Evolutionary conservation across 2,113 vertebrate genomes (phyloP).

Genomic region (Tursiops truncatus): DNA sequence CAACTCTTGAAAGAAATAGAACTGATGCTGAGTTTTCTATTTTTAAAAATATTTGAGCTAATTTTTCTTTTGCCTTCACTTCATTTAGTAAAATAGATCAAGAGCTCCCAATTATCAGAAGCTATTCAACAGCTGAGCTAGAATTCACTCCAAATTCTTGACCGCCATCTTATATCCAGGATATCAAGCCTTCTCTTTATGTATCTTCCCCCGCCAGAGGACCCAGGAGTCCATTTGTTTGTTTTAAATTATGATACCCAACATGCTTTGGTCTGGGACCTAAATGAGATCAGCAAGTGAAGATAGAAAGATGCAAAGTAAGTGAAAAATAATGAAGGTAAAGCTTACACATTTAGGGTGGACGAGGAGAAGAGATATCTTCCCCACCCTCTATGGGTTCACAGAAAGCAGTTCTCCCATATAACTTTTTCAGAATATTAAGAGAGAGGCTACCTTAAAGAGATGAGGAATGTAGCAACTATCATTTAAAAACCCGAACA

Average conservation of each 20-base stretch:
- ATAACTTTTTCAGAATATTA: background rate
- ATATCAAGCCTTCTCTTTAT: background rate
- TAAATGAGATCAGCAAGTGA: background rate
- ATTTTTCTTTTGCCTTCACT: background rate
- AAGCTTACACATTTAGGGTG: background rate
- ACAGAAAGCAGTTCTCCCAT: background rate
- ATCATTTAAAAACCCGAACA: background rate
- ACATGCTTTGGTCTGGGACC: background rate
- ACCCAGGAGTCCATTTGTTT: background rate
- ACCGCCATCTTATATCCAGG: background rate
- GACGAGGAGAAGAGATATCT: background rate
- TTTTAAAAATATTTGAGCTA: background rate
- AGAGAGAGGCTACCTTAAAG: background rate
- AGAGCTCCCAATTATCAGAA: background rate
- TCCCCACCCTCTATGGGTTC: background rate
- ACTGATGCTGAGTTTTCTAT: background rate
- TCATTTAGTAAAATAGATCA: background rate
- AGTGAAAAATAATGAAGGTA: background rate
- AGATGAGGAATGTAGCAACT: background rate
- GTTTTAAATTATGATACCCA: background rate
- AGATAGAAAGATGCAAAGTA: background rate
- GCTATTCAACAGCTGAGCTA: background rate
- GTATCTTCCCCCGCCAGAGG: background rate
- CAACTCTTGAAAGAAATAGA: background rate
- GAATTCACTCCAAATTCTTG: background rate